phyloP scores from a whole-genome alignment of 2,797 vertebrate species.

The Pipistrellus nathusii region DNA sequence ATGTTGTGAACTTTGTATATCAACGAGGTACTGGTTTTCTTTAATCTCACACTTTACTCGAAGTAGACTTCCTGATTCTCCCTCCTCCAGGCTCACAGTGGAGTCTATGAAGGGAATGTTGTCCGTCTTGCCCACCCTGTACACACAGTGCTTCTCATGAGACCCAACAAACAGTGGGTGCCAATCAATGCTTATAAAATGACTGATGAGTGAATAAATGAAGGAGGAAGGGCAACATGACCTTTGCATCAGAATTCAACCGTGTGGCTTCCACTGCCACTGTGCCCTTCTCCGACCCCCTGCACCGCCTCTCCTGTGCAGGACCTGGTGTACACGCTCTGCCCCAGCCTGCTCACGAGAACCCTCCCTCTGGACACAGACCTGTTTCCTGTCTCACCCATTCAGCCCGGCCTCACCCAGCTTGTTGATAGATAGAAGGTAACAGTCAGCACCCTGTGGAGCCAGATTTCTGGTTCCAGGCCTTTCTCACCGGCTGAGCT shows the following conservation, averaged over 20 bases:
- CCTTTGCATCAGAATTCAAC: not conserved
- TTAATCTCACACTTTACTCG: not conserved
- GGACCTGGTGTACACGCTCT: not conserved
- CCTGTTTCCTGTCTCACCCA: not conserved
- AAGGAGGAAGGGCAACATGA: not conserved
- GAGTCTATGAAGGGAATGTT: not conserved
- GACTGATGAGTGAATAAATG: not conserved
- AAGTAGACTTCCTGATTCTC: not conserved
- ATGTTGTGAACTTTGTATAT: not conserved
- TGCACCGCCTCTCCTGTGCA: not conserved
- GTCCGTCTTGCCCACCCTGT: not conserved
- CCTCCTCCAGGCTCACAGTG: not conserved
- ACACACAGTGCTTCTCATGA: not conserved
- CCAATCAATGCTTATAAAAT: not conserved
- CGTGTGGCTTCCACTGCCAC: not conserved
- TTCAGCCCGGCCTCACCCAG: not conserved
- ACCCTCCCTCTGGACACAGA: not conserved
- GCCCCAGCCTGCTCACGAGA: not conserved
- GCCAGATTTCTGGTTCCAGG: not conserved
- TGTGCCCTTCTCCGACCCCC: not conserved
- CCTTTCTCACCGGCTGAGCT: not conserved
- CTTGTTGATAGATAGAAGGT: not conserved
- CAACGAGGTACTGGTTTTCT: not conserved
- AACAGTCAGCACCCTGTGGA: not conserved
- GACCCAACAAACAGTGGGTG: too few species aligned